Evolutionary conservation across 1,140 invertebrate species (phyloP).

Genomic region (Drosophila hydei): DNA sequence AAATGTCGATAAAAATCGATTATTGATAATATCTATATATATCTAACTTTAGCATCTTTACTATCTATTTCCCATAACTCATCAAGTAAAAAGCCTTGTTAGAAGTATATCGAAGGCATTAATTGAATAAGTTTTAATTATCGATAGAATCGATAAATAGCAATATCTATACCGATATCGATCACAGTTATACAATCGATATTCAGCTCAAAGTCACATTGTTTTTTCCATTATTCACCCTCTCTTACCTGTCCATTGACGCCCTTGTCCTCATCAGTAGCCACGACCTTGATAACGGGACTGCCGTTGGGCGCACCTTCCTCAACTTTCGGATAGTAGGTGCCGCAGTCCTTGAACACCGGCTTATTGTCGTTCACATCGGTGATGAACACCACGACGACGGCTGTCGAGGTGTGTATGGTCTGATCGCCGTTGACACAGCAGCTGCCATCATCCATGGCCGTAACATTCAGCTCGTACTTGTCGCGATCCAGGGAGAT

Average conservation of each 20-base stretch:
- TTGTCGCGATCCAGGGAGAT: conserved; percentile 94
- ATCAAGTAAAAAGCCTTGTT: too few relatives aligned
- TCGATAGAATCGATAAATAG: too few relatives aligned
- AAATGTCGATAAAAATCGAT: too few relatives aligned
- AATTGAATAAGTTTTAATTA: too few relatives aligned
- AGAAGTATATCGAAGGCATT: too few relatives aligned
- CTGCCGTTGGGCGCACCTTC: conserved; percentile 96
- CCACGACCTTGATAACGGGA: conserved; percentile 96
- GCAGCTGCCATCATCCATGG: conserved; percentile 96
- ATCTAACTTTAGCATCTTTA: too few relatives aligned
- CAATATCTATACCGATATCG: too few relatives aligned
- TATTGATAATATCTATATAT: too few relatives aligned
- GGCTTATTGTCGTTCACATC: conserved; percentile 98
- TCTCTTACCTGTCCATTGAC: conserved; percentile 92
- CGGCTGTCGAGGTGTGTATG: conserved; percentile 96
- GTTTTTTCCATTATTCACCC: neutral
- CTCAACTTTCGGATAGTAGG: conserved; percentile 96
- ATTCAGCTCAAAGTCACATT: too few relatives aligned
- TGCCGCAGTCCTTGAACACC: conserved; percentile 95
- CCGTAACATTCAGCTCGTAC: conserved; percentile 97
- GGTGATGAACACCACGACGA: conserved; percentile 97
- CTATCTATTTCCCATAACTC: too few relatives aligned
- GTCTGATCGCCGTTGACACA: conserved; percentile 93
- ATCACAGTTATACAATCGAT: too few relatives aligned
- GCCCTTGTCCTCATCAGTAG: conserved; percentile 96